Evolutionary conservation across 2,888 invertebrate species (phyloP).

Genomic region (Drosophila parthenogenetica): DNA sequence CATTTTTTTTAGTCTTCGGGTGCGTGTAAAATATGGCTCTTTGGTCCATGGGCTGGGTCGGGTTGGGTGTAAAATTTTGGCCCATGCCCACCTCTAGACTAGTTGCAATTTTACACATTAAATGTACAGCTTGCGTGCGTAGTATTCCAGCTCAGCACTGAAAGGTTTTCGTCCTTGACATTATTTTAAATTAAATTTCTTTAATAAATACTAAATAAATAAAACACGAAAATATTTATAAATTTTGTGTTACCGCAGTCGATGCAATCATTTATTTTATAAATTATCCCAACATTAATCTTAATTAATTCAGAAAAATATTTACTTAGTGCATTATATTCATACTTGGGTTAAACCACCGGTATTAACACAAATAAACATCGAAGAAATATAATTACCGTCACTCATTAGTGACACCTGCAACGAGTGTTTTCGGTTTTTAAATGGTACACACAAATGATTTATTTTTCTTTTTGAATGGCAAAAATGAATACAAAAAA

Average conservation of each 20-base stretch:
- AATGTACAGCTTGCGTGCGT: too few relatives aligned
- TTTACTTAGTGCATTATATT: slow-evolving; percentile 12
- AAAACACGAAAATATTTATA: neutral
- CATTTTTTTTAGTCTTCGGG: too few relatives aligned
- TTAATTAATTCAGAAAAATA: slow-evolving; percentile 9
- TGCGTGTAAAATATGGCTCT: too few relatives aligned
- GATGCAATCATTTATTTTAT: slow-evolving; percentile 13
- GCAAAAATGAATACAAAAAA: slow-evolving; percentile 80
- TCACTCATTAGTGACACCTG: slow-evolving; percentile 4
- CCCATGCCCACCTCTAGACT: too few relatives aligned
- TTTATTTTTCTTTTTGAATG: slow-evolving; percentile 78
- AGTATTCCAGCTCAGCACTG: too few relatives aligned
- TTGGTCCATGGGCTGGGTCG: too few relatives aligned
- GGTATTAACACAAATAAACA: slow-evolving; percentile 8
- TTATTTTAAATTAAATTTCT: neutral
- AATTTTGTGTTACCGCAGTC: slow-evolving; percentile 4
- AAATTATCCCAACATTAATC: slow-evolving; percentile 1
- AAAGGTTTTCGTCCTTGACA: neutral
- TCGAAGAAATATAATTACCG: neutral
- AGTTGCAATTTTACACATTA: too few relatives aligned
- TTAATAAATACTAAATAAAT: neutral
- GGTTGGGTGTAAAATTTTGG: too few relatives aligned
- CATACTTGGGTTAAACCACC: neutral
- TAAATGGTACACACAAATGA: slow-evolving; percentile 77
- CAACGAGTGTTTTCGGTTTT: neutral